Conservation (phyloP, 2,797 vertebrate species). For the Sylvilagus floridanus region DNA sequence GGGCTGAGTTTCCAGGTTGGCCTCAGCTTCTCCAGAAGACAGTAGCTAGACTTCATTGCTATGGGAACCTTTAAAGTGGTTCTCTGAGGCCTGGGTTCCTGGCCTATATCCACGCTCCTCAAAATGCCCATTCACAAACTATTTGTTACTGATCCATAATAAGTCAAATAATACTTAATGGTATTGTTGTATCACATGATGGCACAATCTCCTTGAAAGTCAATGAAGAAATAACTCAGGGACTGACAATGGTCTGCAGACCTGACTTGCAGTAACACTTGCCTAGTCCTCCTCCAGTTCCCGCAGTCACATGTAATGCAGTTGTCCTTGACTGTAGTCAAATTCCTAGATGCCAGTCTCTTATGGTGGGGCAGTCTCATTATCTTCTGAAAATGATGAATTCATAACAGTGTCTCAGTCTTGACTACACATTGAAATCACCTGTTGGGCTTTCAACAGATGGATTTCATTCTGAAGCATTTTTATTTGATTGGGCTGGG, state of each 20-base stretch:
- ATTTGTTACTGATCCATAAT: not conserved
- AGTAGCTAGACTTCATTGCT: not conserved
- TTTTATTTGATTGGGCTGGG: not conserved
- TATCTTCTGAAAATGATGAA: not conserved
- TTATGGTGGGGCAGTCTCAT: not conserved
- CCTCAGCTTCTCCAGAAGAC: not conserved
- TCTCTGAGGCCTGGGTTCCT: not conserved
- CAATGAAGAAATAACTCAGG: not conserved
- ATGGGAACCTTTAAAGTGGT: not conserved
- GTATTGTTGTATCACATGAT: not conserved
- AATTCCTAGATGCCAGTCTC: not conserved
- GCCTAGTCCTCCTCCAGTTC: not conserved
- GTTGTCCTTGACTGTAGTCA: not conserved
- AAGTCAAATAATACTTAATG: conserved; percentile 13
- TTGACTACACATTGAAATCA: not conserved
- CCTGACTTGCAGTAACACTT: not conserved
- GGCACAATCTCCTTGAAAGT: not conserved
- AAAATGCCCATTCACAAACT: not conserved
- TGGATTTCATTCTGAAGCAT: not conserved
- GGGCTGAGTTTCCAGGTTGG: not conserved
- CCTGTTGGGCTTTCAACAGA: not conserved
- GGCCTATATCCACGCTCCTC: not conserved
- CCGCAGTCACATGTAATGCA: not conserved
- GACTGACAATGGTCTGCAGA: not conserved
- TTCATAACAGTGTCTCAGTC: not conserved